phyloP scores from a whole-genome alignment of 92 coral and sea anemone genomes.

The Siderastrea radians region DNA sequence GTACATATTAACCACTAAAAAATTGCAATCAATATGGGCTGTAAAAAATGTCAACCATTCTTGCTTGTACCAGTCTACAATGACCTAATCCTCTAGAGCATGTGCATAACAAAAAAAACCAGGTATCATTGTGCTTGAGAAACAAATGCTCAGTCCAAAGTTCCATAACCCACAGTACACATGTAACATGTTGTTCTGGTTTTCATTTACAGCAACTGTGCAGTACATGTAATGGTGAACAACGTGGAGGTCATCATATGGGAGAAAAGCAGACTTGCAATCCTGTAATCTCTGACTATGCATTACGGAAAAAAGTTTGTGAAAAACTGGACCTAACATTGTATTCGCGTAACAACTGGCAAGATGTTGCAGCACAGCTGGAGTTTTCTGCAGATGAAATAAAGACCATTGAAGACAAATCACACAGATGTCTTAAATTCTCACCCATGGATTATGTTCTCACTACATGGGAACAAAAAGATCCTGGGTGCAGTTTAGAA shows the following conservation, averaged over 20 bases:
- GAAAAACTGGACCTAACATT: constrained; percentile 65
- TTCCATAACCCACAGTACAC: no score
- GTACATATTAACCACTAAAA: neutral
- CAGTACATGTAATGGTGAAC: neutral
- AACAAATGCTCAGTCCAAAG: no score
- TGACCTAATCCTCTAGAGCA: no score
- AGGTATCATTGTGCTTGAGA: no score
- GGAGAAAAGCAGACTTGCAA: neutral
- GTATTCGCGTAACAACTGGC: constrained; percentile 78
- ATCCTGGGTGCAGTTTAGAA: constrained; percentile 70
- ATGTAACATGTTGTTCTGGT: neutral
- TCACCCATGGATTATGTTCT: constrained; percentile 89
- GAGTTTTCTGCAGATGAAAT: constrained; percentile 81
- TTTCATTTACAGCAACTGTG: constrained; percentile 12
- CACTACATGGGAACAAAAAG: constrained; percentile 81
- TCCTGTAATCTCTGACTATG: constrained; percentile 45
- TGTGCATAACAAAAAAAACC: no score
- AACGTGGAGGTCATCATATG: neutral
- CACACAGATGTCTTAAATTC: constrained; percentile 57
- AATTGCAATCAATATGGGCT: neutral
- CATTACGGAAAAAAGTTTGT: constrained; percentile 61
- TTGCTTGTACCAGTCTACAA: no score
- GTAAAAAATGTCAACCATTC: neutral
- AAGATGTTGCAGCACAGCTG: constrained; percentile 83
- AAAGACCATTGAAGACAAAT: constrained; percentile 63